Base-by-base conservation (phyloP, 2,888 invertebrate genomes). In the Syritta pipiens region DNA sequence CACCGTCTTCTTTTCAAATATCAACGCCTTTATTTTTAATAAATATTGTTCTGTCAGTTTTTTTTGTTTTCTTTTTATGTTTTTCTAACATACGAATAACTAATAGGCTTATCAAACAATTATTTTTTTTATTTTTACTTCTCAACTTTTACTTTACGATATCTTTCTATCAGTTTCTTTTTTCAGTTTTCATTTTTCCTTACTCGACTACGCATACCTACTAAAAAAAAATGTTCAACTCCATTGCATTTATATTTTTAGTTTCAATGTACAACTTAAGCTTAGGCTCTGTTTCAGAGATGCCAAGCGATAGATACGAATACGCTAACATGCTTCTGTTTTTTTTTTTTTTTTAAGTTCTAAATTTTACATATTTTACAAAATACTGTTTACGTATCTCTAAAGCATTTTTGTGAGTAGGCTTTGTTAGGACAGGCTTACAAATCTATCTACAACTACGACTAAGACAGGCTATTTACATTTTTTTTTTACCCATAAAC, bases 211-310 rank as follows among this genome's bases (percentile, higher is more conserved):
- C 12, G n/a, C 28, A 30, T 57, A 42, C 22, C 44, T 51, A 40
- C 40, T 44, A 51, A 26, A 30, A 22, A 49, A 49, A 28, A 44
- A 60, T 26, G 26, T 40, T 76, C 57, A 69, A 69, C 69, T 63
- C 69, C 62, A 49, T 55, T 63, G 69, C 63, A 76, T 76, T 76
- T 20, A 10, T 30, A 19, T 40, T 53, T 9, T 37, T 3, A 46
- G 49, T 30, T 28, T 30, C 35, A 76, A 71, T 77, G 30, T 77
- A 77, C 76, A 77, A 71, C 76, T 71, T 77, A 77, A 63, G 63
- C 46, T 63, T 51, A 69, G 59, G 69, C 71, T 63, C n/a, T n/a
- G n/a, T n/a, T n/a, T n/a, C n/a, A n/a, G n/a, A 24, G 24, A n/a
- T n/a, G n/a, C n/a, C n/a, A n/a, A n/a, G n/a, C n/a, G n/a, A n/a